Percentiles rank a stretch among this genome's conserved stretches.
phyloP scores from a whole-genome alignment of 2,113 vertebrate species.

The Hoplias malabaricus region DNA sequence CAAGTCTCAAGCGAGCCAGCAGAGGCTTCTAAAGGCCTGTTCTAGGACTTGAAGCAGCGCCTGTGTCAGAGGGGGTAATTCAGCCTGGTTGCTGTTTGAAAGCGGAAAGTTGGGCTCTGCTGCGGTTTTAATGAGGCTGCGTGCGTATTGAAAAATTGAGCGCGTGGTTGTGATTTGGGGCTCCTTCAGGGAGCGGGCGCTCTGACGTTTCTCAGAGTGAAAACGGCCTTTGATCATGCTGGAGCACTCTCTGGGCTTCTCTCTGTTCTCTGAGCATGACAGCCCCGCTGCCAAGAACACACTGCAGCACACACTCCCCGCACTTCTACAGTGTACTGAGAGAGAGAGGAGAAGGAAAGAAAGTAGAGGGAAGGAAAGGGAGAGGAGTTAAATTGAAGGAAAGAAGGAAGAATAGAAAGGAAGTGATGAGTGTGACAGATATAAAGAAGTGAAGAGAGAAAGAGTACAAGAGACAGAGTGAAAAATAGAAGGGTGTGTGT shows the following conservation, averaged over 20 bases:
- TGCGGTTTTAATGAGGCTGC: background rate
- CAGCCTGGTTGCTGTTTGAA: background rate
- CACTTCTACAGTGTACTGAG: constrained; percentile 39
- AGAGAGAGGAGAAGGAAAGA: background rate
- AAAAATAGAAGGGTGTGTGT: background rate
- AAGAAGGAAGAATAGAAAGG: background rate
- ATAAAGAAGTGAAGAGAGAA: background rate
- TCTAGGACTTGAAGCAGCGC: background rate
- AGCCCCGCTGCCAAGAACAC: constrained; percentile 28
- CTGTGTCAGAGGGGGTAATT: background rate
- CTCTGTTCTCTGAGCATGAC: constrained; percentile 43
- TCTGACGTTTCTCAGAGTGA: constrained; percentile 24
- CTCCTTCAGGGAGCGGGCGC: constrained; percentile 13
- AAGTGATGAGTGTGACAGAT: background rate
- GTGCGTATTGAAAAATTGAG: background rate
- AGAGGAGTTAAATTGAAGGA: background rate
- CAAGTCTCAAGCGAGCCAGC: background rate
- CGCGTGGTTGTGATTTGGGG: constrained; percentile 14
- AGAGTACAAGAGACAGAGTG: background rate
- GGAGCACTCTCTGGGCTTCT: constrained; percentile 14
- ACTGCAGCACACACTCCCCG: constrained; percentile 22
- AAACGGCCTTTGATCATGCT: constrained; percentile 49
- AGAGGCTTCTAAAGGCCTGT: background rate
- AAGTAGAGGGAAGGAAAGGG: background rate
- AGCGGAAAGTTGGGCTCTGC: constrained; percentile 14